Base-by-base conservation (phyloP, 2,113 vertebrate genomes). In the Coptodon rendalli region DNA sequence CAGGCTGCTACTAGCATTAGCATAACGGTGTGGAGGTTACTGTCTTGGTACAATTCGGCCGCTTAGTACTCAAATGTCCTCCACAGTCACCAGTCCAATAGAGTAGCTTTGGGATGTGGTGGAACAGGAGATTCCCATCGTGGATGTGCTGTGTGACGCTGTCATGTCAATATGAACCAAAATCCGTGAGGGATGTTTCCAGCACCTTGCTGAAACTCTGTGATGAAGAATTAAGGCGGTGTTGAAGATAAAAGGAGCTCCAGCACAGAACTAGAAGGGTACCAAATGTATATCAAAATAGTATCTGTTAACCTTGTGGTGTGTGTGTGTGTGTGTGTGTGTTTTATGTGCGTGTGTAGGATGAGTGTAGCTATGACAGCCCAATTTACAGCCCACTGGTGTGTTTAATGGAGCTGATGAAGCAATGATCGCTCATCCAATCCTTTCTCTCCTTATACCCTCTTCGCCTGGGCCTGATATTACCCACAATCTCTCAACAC, bases 341-440 rank as follows among this genome's bases (percentile, higher is more conserved):
- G 63, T 54, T 7, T 2, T 43, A 19, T 6, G 73, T 68, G 40
- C 59, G 7, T 81, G 73, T 82, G 80, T 66, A 4, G 17, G 61
- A 73, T 34, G n/a, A 52, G 53, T 87, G 50, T 59, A 40, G 76
- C 63, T 83, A 54, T 82, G 81, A 82, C 88, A 91, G 89, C 22
- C 88, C 87, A 83, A 92, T 94, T 94, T 90, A 91, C 89, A 94
- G 91, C 71, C 90, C 91, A 90, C 78, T 92, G 94, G 87, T 93
- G 94, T 94, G 91, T 94, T 94, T 94, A 95, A 94, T 93, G 91
- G 93, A 93, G 93, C 92, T 85, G 73, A 93, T 89, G 89, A 94
- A 93, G 94, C 93, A 94, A 93, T 91, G 88, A 92, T 94, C 73
- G 85, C 82, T 90, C 93, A 89, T 89, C 91, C 92, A 88, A 59